Evolutionary conservation across 2,888 invertebrate species (phyloP).

Genomic region (Andrena haemorrhoa): DNA sequence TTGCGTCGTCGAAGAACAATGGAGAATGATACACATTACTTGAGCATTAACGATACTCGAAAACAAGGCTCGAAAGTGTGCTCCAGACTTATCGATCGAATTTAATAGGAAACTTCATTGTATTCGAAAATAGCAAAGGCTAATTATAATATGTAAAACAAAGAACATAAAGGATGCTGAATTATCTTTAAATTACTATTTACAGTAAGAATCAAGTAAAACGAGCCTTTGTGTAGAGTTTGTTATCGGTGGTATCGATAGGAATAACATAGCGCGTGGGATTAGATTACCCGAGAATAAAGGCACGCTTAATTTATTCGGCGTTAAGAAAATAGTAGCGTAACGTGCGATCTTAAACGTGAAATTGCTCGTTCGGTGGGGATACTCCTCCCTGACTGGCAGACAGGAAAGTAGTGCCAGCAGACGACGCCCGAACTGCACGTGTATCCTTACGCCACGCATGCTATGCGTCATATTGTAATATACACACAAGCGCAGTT

Average conservation of each 20-base stretch:
- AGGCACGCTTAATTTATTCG: conserved; percentile 3
- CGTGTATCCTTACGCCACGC: conserved; percentile 71
- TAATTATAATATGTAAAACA: neutral
- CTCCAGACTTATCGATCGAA: conserved; percentile 30
- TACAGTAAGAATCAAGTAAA: no score
- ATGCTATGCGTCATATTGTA: conserved; percentile 52
- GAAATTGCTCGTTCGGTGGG: conserved; percentile 49
- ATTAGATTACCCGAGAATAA: neutral
- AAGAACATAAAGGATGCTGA: neutral
- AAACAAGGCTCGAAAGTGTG: conserved; percentile 25
- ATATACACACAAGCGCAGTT: conserved; percentile 45
- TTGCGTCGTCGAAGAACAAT: conserved; percentile 53
- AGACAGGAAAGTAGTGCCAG: conserved; percentile 70
- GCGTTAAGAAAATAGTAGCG: conserved; percentile 18
- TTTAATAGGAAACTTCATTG: neutral
- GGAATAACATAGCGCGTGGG: neutral
- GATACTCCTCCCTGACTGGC: conserved; percentile 47
- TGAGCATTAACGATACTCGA: conserved; percentile 17
- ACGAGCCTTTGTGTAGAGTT: neutral
- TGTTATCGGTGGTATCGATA: neutral
- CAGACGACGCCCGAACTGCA: conserved; percentile 72
- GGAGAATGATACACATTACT: conserved; percentile 19
- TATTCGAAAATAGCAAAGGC: neutral
- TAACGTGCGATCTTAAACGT: conserved; percentile 11
- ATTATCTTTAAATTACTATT: neutral